Base-by-base conservation (phyloP, 2,797 vertebrate species). In the Setipinna tenuifilis region DNA sequence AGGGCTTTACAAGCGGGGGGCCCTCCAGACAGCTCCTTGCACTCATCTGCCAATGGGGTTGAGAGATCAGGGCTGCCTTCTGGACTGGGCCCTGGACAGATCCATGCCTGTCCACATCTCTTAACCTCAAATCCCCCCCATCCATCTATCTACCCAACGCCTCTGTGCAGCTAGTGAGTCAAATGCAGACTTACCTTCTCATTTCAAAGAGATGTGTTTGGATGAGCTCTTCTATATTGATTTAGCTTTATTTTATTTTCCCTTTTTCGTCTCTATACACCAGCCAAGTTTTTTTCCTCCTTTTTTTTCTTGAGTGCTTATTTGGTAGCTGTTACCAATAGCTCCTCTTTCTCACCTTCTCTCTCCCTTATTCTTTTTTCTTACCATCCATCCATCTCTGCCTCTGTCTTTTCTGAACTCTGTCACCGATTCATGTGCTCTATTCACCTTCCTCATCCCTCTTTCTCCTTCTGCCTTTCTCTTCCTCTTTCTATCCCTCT, bases 201-300 rank as follows among this genome's bases (percentile, higher is more conserved):
- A 88, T 92, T 93, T 92, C 93, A 86, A 84, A 93, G 91, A 93
- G 94, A 84, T 93, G 94, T 92, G 92, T 91, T 90, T 89, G 88
- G 91, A 93, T 57, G 50, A 86, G 85, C 87, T 88, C 23, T 59
- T 78, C 83, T 46, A 17, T 75, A 58, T 90, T 89, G 90, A 86
- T 92, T 90, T 89, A 91, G 93, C 94, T 92, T 92, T 91, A 90
- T 92, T 92, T 92, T 93, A 92, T 94, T 93, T 93, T 92, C 94
- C 59, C 91, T 93, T 93, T 92, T 94, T 31, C 91, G 93, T 93
- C 92, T 93, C 92, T 91, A 91, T 93, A 93, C 93, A 44, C 50
- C 59, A 12, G 44, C 81, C 50, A 61, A 71, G 91, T 93, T 92
- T 25, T 83, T 82, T 82, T 19, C 86, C 90, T 92, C 88, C 90